Percentiles rank a stretch among this genome's conserved stretches.
Evolutionary conservation across 2,797 vertebrate species (phyloP).

Genomic region (Spea hammondii): DNA sequence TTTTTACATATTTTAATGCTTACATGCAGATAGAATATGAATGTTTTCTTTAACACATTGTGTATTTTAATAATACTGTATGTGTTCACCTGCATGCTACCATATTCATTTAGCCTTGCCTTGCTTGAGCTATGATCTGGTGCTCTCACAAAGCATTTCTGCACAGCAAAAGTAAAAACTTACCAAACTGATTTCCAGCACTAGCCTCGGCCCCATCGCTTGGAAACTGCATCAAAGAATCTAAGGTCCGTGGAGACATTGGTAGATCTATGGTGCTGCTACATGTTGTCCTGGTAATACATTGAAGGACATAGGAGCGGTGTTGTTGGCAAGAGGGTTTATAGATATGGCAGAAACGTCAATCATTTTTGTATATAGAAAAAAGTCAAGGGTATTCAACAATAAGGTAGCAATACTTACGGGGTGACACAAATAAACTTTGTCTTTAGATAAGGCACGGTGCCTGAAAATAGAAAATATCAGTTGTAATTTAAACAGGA

Average conservation of each 20-base stretch:
- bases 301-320: slow-evolving; percentile 5
- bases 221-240: slow-evolving; percentile 91
- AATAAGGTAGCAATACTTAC: slow-evolving; percentile 75
- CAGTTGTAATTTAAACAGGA: slow-evolving; percentile 2
- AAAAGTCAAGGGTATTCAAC: no score
- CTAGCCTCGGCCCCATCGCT: slow-evolving; percentile 79
- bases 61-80: no score
- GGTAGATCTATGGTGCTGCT: slow-evolving; percentile 97
- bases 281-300: slow-evolving; percentile 85
- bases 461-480: slow-evolving; percentile 67
- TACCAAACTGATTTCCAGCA: slow-evolving; percentile 81
- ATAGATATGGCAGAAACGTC: no score
- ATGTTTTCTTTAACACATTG: no score
- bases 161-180: slow-evolving; percentile 52
- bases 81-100: no score
- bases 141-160: neutral
- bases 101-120: no score
- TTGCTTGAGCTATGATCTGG: neutral
- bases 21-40: no score
- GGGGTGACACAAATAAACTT: slow-evolving; percentile 99
- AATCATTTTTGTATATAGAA: no score
- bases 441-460: slow-evolving; percentile 94
- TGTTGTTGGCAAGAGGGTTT: no score
- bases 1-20: no score
- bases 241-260: slow-evolving; percentile 96